A percentile compares a stretch with the other conserved stretches of the same genome.
Evolutionary conservation across 2,113 vertebrate genomes (phyloP).

Genomic region (Platysternon megacephalum): DNA sequence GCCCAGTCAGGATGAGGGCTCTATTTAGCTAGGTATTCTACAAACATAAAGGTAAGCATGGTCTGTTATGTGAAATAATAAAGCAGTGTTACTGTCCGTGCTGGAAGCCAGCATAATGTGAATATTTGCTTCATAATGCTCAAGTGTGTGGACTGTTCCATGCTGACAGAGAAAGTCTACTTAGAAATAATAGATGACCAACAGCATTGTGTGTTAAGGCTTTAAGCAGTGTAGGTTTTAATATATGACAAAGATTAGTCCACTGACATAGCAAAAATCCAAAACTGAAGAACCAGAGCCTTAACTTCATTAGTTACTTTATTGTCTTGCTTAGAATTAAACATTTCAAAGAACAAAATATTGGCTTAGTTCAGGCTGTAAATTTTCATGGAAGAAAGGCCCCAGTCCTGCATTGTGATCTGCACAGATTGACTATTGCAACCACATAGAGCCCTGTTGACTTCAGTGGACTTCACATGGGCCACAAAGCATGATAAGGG

Average conservation of each 20-base stretch:
- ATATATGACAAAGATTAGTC: not conserved
- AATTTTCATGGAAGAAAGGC: not conserved
- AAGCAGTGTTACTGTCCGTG: not conserved
- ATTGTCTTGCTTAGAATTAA: not conserved
- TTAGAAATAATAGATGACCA: not conserved
- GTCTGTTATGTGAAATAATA: not conserved
- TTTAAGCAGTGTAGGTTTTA: not conserved
- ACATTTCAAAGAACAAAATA: not conserved
- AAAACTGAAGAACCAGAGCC: not conserved
- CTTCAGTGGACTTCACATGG: not conserved
- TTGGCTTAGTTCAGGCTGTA: not conserved
- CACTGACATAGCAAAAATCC: not conserved
- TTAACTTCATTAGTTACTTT: accelerated
- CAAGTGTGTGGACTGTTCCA: not conserved
- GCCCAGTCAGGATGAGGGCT: accelerated
- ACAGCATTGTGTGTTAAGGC: not conserved
- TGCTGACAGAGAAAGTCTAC: not conserved
- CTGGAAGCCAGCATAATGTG: not conserved
- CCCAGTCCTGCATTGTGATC: not conserved
- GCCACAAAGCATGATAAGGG: not conserved
- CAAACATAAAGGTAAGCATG: not conserved
- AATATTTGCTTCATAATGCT: not conserved
- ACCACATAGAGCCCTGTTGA: not conserved
- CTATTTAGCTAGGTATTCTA: not conserved
- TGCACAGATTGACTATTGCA: not conserved